Evolutionary conservation across 2,888 invertebrate species (phyloP).

Genomic region (Eupithecia subumbrata): DNA sequence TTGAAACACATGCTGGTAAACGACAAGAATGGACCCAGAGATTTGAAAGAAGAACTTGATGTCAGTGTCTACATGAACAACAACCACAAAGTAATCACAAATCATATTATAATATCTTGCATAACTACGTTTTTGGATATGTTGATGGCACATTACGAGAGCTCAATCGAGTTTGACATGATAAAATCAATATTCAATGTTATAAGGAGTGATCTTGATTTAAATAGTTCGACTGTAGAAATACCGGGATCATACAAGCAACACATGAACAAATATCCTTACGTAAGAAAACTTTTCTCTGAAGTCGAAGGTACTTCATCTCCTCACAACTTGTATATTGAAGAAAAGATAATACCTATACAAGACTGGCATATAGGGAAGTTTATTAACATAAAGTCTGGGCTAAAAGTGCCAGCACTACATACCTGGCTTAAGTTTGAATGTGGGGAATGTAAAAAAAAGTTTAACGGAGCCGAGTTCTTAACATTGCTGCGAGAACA

Average conservation of each 20-base stretch:
- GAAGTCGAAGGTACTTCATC: slow-evolving; percentile 36
- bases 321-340: slow-evolving; percentile 59
- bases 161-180: slow-evolving; percentile 22
- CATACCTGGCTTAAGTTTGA: slow-evolving; percentile 53
- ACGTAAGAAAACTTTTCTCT: slow-evolving; percentile 57
- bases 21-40: slow-evolving; percentile 32
- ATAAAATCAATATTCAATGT: slow-evolving; percentile 37
- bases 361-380: slow-evolving; percentile 45
- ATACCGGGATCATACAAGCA: slow-evolving; percentile 44
- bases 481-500: slow-evolving; percentile 49
- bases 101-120: background rate
- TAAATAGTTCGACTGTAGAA: slow-evolving; percentile 18
- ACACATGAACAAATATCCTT: slow-evolving; percentile 54
- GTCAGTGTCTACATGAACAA: slow-evolving; percentile 27
- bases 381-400: background rate
- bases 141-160: background rate
- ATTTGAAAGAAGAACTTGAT: slow-evolving; percentile 19
- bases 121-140: slow-evolving; percentile 7
- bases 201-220: slow-evolving; percentile 45
- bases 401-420: background rate
- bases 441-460: slow-evolving; percentile 54
- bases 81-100: background rate
- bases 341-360: slow-evolving; percentile 57
- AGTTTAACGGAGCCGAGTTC: slow-evolving; percentile 43
- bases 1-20: slow-evolving; percentile 56